These are phyloP conservation scores for Xerus inauris DNA, from an alignment of 2,113 vertebrate genomes.

Conservation along the genomic window DNA sequence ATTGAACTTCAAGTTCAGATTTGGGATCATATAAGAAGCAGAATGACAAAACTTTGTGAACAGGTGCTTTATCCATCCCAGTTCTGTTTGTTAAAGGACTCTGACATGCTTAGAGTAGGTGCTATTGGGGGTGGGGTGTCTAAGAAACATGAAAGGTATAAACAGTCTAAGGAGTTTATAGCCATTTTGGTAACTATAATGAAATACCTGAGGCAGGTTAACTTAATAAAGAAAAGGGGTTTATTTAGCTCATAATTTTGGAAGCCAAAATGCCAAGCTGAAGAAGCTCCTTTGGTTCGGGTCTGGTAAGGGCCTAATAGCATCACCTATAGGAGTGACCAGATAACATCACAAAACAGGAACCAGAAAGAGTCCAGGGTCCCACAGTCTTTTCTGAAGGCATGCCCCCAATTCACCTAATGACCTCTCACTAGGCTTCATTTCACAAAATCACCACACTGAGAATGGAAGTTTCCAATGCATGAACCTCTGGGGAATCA, in stretches of 20 bases:
- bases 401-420: background rate
- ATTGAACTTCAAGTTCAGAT: background rate
- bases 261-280: background rate
- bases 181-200: background rate
- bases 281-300: background rate
- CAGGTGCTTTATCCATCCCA: background rate
- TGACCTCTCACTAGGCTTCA: background rate
- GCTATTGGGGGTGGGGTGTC: fast-evolving
- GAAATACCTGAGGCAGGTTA: background rate
- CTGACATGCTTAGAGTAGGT: too few relatives aligned
- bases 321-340: too few relatives aligned
- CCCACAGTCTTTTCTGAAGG: background rate
- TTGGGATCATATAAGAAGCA: background rate
- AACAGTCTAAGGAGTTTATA: background rate
- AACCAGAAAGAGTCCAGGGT: background rate
- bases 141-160: background rate
- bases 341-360: background rate
- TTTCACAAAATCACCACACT: too few relatives aligned
- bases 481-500: background rate
- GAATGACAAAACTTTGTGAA: background rate
- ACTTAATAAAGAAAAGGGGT: background rate
- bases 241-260: background rate
- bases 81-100: background rate
- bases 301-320: background rate
- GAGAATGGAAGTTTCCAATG: background rate